Conservation (phyloP, 1,140 invertebrate species). For the Anoplophora glabripennis region DNA sequence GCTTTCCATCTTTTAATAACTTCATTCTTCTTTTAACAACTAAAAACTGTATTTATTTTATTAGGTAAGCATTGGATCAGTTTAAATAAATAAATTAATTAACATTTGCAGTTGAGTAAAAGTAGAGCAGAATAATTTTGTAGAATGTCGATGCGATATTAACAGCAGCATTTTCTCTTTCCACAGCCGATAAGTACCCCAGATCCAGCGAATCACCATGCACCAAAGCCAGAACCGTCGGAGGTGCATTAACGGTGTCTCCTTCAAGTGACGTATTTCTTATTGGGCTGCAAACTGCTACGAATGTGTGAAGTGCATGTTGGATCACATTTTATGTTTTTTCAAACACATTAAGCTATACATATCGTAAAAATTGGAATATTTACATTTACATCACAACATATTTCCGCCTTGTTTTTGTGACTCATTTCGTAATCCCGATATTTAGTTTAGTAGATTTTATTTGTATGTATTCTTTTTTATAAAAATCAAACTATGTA, state of each 20-base stretch:
- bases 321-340: conserved; percentile 30
- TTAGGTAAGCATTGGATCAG: background rate
- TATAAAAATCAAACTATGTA: background rate
- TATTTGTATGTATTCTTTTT: conserved; percentile 20
- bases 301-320: conserved; percentile 29
- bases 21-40: no score
- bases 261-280: conserved; percentile 13
- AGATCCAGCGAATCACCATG: conserved; percentile 63
- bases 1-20: no score
- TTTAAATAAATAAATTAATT: background rate
- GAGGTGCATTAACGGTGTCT: conserved; percentile 52
- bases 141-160: no score
- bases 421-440: conserved; percentile 7
- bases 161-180: background rate
- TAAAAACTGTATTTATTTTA: background rate
- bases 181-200: conserved; percentile 61
- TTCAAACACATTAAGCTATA: conserved; percentile 42
- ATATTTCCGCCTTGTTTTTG: conserved; percentile 7
- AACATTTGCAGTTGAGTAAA: background rate
- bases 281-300: conserved; percentile 19
- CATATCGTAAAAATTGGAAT: conserved; percentile 41
- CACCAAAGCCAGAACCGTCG: conserved; percentile 59
- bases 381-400: conserved; percentile 40
- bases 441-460: conserved; percentile 7
- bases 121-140: no score